A percentile compares a stretch with the other conserved stretches of the same genome.
Conservation (phyloP, 1,140 invertebrate genomes). For the Ceratina calcarata region DNA sequence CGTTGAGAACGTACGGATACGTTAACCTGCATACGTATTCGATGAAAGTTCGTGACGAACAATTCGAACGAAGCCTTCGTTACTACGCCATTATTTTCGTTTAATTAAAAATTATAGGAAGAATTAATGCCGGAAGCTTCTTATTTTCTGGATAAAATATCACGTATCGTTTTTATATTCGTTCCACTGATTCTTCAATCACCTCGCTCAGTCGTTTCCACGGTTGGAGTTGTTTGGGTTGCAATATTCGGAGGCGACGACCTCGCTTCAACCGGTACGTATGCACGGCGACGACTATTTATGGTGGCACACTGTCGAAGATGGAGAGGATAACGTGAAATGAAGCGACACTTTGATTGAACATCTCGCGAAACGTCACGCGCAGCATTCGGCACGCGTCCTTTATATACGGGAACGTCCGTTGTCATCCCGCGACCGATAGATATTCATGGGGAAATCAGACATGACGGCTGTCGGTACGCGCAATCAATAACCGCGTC, state of each 20-base stretch:
- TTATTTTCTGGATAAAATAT: too few species aligned
- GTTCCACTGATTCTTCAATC: background rate
- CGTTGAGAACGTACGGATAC: background rate
- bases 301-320: conserved; percentile 17
- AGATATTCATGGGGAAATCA: conserved; percentile 45
- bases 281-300: background rate
- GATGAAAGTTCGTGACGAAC: conserved; percentile 2
- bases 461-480: conserved; percentile 27
- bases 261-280: background rate
- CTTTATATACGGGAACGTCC: conserved; percentile 32
- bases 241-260: background rate
- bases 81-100: too few species aligned
- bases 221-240: background rate
- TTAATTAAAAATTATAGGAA: too few species aligned
- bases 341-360: conserved; percentile 34
- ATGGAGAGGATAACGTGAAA: conserved; percentile 14
- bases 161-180: too few species aligned
- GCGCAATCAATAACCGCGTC: conserved; percentile 30
- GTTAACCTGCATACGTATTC: conserved; percentile 6
- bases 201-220: background rate
- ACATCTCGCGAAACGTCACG: conserved; percentile 38
- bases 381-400: conserved; percentile 22
- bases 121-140: background rate
- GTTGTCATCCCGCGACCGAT: conserved; percentile 30
- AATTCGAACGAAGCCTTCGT: conserved; percentile 22